Conservation (phyloP, 2,113 vertebrate species). For the Megalops atlanticus region DNA sequence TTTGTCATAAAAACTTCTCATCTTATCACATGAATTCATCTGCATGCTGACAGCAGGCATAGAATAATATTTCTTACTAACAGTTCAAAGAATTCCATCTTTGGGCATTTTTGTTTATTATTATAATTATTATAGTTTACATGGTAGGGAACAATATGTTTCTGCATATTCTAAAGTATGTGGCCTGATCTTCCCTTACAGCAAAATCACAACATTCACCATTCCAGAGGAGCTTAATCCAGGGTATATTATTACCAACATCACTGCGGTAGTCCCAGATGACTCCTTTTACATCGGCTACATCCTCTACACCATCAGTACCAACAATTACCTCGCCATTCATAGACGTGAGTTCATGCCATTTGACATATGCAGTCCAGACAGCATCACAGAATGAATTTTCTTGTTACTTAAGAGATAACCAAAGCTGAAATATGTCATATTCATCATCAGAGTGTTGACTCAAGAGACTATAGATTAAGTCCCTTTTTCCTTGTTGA, state of each 20-base stretch:
- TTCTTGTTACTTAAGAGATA: background rate
- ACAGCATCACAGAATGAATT: background rate
- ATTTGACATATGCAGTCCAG: no score
- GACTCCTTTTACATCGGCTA: conserved; percentile 18
- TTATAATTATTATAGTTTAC: background rate
- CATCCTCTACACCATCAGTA: conserved; percentile 27
- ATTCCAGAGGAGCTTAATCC: conserved; percentile 36
- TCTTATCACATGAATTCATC: no score
- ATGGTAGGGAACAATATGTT: background rate
- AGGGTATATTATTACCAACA: conserved; percentile 27
- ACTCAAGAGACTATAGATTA: background rate
- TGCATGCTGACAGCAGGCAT: no score
- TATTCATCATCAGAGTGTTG: background rate
- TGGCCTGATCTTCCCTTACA: conserved; percentile 6
- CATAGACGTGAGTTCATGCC: conserved; percentile 22
- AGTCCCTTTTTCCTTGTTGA: no score
- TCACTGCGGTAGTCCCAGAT: conserved; percentile 34
- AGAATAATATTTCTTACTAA: no score
- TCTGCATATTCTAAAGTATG: background rate
- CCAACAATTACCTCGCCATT: conserved; percentile 25
- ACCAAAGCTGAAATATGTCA: no score
- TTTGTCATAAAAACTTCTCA: no score
- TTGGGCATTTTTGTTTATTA: no score
- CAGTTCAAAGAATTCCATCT: no score
- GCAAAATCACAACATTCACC: conserved; percentile 26